These are phyloP conservation scores for Melanotaenia nigrans DNA, from an alignment of 2,797 vertebrate species.

Conservation along the genomic window DNA sequence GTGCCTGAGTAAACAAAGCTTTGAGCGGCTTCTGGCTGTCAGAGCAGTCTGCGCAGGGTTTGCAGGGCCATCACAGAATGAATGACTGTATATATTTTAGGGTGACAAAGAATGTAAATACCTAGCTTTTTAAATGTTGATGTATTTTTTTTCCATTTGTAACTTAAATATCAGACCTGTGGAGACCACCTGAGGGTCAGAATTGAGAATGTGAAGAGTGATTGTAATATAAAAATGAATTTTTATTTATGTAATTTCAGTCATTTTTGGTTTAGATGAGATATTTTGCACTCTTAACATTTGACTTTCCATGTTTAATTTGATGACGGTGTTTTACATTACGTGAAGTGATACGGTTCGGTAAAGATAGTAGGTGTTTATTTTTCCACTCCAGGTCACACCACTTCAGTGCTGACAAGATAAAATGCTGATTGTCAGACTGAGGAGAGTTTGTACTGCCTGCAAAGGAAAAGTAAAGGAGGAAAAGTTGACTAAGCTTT, in stretches of 20 bases:
- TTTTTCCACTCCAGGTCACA: neutral
- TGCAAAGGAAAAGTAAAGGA: neutral
- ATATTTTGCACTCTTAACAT: slow-evolving; percentile 50
- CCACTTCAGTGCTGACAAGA: neutral
- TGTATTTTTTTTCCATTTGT: slow-evolving; percentile 16
- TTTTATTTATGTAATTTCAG: slow-evolving; percentile 56
- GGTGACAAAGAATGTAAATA: slow-evolving; percentile 59
- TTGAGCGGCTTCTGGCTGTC: slow-evolving; percentile 19
- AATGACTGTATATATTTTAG: slow-evolving; percentile 53
- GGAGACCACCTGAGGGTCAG: slow-evolving; percentile 4
- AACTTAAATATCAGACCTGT: slow-evolving; percentile 7
- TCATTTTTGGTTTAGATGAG: slow-evolving; percentile 22
- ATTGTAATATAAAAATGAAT: slow-evolving; percentile 26
- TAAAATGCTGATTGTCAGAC: neutral
- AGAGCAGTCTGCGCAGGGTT: slow-evolving; percentile 17
- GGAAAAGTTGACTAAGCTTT: neutral
- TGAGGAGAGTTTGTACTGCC: neutral
- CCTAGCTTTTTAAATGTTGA: slow-evolving; percentile 16
- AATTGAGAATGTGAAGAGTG: slow-evolving; percentile 52
- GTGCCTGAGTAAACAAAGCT: slow-evolving; percentile 23
- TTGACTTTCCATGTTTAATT: neutral
- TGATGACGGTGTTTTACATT: slow-evolving; percentile 3
- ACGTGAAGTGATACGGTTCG: neutral
- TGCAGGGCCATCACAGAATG: neutral
- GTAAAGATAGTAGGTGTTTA: neutral